phyloP scores from a whole-genome alignment of 2,888 invertebrate genomes.

The Euclidia mi region DNA sequence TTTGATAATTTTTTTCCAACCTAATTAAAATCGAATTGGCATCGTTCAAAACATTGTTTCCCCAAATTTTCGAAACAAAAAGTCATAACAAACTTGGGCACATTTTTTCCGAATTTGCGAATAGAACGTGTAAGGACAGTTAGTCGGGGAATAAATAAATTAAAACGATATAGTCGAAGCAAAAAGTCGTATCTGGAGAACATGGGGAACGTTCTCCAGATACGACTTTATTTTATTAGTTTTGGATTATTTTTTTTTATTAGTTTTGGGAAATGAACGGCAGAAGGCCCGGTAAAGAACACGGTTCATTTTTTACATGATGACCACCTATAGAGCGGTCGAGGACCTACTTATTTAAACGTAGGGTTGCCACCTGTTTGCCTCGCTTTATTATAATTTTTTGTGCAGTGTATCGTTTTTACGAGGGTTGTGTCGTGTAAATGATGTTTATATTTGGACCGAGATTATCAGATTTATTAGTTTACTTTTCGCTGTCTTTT shows the following conservation, averaged over 20 bases:
- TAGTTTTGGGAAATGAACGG: constrained; percentile 40
- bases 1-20: no score
- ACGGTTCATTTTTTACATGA: constrained; percentile 62
- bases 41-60: background rate
- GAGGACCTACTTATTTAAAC: background rate
- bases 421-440: no score
- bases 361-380: no score
- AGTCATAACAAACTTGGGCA: background rate
- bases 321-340: constrained; percentile 58
- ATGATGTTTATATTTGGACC: no score
- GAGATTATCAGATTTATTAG: no score
- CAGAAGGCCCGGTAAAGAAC: constrained; percentile 41
- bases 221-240: no score
- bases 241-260: no score
- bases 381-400: no score
- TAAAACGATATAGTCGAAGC: constrained; percentile 15
- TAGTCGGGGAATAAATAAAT: constrained; percentile 27
- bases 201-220: no score
- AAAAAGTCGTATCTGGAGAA: constrained; percentile 16
- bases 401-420: no score
- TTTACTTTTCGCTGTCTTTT: no score
- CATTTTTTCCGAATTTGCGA: background rate
- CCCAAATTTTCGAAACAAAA: background rate
- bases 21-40: background rate
- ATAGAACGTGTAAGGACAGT: background rate